Conservation (phyloP, 2,888 invertebrate species). For the Alcis repandata region DNA sequence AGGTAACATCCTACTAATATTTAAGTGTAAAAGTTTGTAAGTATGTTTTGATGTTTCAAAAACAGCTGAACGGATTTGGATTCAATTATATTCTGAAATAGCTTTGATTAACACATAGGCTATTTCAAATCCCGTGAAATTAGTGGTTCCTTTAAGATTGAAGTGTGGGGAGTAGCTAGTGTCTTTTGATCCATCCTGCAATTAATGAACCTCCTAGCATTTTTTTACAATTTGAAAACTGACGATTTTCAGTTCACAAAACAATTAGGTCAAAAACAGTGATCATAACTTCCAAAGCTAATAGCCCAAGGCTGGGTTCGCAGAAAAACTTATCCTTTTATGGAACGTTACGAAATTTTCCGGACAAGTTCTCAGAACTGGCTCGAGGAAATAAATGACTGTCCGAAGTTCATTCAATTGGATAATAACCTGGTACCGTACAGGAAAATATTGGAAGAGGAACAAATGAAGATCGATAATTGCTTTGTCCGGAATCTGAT, state of each 20-base stretch:
- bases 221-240: too few relatives aligned
- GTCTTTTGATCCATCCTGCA: too few relatives aligned
- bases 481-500: slow-evolving; percentile 3
- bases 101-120: too few relatives aligned
- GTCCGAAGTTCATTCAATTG: slow-evolving; percentile 12
- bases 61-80: too few relatives aligned
- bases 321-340: slow-evolving; percentile 4
- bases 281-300: neutral
- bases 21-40: too few relatives aligned
- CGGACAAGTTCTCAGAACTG: slow-evolving; percentile 2
- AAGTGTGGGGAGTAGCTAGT: too few relatives aligned
- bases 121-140: too few relatives aligned
- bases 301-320: neutral
- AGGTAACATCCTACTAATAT: too few relatives aligned
- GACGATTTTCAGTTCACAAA: neutral
- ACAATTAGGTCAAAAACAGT: neutral
- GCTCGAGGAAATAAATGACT: slow-evolving; percentile 12
- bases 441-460: slow-evolving; percentile 1
- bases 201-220: too few relatives aligned
- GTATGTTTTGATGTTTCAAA: too few relatives aligned
- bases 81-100: too few relatives aligned
- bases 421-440: slow-evolving; percentile 7
- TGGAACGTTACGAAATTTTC: neutral
- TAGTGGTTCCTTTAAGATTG: too few relatives aligned
- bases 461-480: slow-evolving; percentile 9